These are phyloP conservation scores for Eucera pruinosa DNA, from an alignment of 2,888 invertebrate species.

Conservation along the genomic window DNA sequence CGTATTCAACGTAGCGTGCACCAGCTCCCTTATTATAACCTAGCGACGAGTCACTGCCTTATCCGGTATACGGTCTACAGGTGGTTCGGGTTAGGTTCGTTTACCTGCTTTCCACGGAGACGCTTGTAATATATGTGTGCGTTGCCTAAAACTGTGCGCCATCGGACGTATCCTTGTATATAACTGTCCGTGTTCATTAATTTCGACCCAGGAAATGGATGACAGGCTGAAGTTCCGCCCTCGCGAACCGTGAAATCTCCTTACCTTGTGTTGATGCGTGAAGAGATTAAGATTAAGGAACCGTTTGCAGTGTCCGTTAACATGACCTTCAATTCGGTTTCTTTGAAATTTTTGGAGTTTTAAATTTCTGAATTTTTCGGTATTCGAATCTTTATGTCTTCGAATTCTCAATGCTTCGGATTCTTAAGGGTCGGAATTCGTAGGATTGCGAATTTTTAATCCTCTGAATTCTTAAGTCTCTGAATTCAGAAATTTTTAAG, in stretches of 20 bases:
- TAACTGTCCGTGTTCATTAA: constrained; percentile 13
- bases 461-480: too few species aligned
- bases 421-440: too few species aligned
- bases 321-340: too few species aligned
- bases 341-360: neutral
- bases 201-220: constrained; percentile 19
- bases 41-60: constrained; percentile 53
- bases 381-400: neutral
- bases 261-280: neutral
- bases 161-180: neutral
- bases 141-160: constrained; percentile 27
- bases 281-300: constrained; percentile 9
- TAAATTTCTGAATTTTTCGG: too few species aligned
- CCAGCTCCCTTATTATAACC: constrained; percentile 69
- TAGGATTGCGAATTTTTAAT: neutral
- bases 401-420: too few species aligned
- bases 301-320: neutral
- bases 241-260: constrained; percentile 15
- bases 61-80: constrained; percentile 57
- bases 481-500: neutral
- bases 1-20: constrained; percentile 72
- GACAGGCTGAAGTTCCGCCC: constrained; percentile 17
- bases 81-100: constrained; percentile 45
- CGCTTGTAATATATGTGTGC: neutral
- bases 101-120: constrained; percentile 21